Evolutionary conservation across 2,797 vertebrate genomes (phyloP).

Genomic region (Chaetodon trifasciatus): DNA sequence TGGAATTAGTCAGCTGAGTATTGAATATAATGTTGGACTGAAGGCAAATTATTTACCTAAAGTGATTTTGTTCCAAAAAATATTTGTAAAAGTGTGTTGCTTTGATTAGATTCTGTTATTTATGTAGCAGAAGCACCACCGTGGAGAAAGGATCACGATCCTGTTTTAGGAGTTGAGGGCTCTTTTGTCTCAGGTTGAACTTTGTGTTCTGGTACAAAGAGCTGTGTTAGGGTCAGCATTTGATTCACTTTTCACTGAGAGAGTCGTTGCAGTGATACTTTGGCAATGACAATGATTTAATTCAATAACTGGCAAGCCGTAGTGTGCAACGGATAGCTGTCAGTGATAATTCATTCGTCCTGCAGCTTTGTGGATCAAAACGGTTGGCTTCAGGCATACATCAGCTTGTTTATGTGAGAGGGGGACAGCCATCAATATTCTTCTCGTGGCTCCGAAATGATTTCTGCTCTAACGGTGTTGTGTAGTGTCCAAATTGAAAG

Average conservation of each 20-base stretch:
- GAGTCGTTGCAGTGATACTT: conserved; percentile 41
- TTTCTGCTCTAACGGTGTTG: conserved; percentile 12
- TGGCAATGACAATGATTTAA: conserved; percentile 59
- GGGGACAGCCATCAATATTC: conserved; percentile 53
- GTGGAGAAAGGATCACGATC: not conserved
- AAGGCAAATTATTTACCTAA: not conserved
- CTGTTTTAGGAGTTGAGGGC: not conserved
- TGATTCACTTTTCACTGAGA: conserved; percentile 38
- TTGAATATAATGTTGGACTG: not conserved
- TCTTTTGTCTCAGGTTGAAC: not conserved
- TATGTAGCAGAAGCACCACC: not conserved
- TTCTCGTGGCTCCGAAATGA: conserved; percentile 21
- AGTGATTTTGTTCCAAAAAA: not conserved
- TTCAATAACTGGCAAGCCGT: conserved; percentile 63
- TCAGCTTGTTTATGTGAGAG: conserved; percentile 54
- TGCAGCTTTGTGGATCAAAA: conserved; percentile 49
- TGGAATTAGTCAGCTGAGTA: not conserved
- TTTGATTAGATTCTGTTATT: not conserved
- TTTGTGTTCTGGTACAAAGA: conserved; percentile 3
- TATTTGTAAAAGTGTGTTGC: no score
- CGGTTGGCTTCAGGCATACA: conserved; percentile 40
- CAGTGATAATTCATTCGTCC: conserved; percentile 69
- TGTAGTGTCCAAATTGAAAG: conserved; percentile 14
- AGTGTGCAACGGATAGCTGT: conserved; percentile 64
- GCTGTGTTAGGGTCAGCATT: not conserved